Evolutionary conservation across 2,888 invertebrate species (phyloP), one percentile per base, ranked within the genome.

Genomic region (Eristalinus sepulchralis): DNA sequence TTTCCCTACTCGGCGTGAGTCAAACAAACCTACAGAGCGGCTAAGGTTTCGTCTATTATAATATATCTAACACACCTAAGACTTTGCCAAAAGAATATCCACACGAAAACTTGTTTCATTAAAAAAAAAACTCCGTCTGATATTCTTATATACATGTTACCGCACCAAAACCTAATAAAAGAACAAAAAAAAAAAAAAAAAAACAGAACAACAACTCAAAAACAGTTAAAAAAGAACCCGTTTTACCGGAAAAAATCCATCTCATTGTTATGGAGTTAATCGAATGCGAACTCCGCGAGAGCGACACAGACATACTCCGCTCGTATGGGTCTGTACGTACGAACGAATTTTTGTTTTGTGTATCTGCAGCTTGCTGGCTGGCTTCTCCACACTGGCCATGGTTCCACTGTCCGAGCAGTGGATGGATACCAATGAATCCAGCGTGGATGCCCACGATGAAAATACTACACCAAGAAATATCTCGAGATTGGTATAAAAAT

Each of bases 231-330:
- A 86, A 81, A 77, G 36, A 86, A 86, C 86, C 78, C 79, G 86
- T 86, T 86, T 86, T 86, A 86, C 86, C 83, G 83, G 83, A 83
- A 86, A 86, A 86, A 86, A 86, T 83, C 79, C 83, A 86, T 83
- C 86, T 86, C 86, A 86, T 86, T 86, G 86, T 86, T 86, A 67
- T 86, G 62, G 86, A 86, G 86, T 83, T 86, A 86, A 86, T 86
- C 86, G 86, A 86, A 86, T 86, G 83, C 86, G 86, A 86, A 83
- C 86, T 86, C 75, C 63, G 55, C 77, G 27, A 66, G 82, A 73
- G 83, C 27, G 27, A 86, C 60, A 86, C 72, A 86, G 72, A n/a
- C 57, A 66, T 27, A 27, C 27, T 27, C 27, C 27, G 27, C 2
- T 27, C 27, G 27, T 34, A 62, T 77, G 72, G 79, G 47, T 47